phyloP scores from a whole-genome alignment of 2,113 vertebrate species.

The Trinectes maculatus region DNA sequence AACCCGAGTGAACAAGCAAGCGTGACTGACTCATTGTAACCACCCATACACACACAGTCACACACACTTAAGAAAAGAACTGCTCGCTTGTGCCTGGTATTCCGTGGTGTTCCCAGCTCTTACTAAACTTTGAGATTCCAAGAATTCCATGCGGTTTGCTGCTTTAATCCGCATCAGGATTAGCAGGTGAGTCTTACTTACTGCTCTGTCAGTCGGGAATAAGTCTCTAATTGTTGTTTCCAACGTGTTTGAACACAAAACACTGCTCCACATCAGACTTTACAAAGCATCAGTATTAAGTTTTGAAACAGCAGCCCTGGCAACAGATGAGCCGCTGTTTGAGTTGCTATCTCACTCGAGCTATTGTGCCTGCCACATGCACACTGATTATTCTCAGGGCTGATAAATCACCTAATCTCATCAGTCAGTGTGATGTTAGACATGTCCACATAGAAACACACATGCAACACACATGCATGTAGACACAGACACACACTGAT shows the following conservation, averaged over 20 bases:
- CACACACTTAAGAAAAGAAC: constrained; percentile 19
- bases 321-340: constrained; percentile 5
- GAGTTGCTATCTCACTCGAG: constrained; percentile 12
- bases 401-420: constrained; percentile 62
- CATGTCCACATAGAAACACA: not conserved
- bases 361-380: constrained; percentile 10
- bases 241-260: constrained; percentile 1
- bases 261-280: not conserved
- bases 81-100: constrained; percentile 65
- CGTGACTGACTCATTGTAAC: constrained; percentile 18
- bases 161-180: constrained; percentile 75
- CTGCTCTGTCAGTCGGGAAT: constrained; percentile 41
- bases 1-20: constrained; percentile 24
- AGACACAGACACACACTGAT: constrained; percentile 26
- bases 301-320: constrained; percentile 7
- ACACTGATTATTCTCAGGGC: constrained; percentile 10
- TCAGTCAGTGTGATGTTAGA: constrained; percentile 40
- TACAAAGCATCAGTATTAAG: not conserved
- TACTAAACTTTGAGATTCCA: constrained; percentile 75
- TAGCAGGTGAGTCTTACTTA: constrained; percentile 65
- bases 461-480: not conserved
- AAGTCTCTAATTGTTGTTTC: constrained; percentile 10
- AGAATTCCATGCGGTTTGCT: constrained; percentile 74
- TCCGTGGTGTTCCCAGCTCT: constrained; percentile 58
- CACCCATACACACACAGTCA: constrained; percentile 26